Conservation (phyloP, 2,888 invertebrate genomes). For the Plebejus melissa region DNA sequence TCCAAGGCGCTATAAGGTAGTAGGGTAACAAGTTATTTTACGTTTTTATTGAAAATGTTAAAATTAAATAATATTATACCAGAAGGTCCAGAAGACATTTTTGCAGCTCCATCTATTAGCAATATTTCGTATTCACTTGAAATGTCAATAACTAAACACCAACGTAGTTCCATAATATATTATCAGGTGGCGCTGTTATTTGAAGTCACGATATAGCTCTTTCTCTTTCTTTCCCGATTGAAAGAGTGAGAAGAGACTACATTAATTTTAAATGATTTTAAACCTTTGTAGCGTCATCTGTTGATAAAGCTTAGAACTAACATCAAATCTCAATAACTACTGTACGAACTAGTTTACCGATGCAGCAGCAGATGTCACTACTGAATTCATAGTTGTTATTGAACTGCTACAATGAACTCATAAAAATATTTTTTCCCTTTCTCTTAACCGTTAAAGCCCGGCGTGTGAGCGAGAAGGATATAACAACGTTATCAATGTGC, state of each 20-base stretch:
- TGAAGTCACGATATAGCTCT: background rate
- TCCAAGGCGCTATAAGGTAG: too few relatives aligned
- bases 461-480: slow-evolving; percentile 45
- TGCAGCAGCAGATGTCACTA: slow-evolving; percentile 28
- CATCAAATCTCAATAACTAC: background rate
- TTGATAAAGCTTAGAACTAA: slow-evolving; percentile 10
- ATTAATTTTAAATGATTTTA: background rate
- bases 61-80: too few relatives aligned
- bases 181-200: background rate
- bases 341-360: background rate
- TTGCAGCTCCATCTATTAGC: background rate
- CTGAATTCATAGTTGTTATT: background rate
- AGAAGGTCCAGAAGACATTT: too few relatives aligned
- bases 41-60: too few relatives aligned
- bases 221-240: background rate
- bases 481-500: slow-evolving; percentile 47
- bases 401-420: slow-evolving; percentile 19
- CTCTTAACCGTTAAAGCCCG: slow-evolving; percentile 12
- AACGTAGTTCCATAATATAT: background rate
- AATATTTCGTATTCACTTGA: background rate
- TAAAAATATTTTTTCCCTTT: slow-evolving; percentile 31
- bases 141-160: background rate
- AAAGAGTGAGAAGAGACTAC: background rate
- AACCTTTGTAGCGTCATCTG: slow-evolving; percentile 26
- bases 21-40: too few relatives aligned